Evolutionary conservation across 2,113 vertebrate genomes (phyloP).

Genomic region (Sula dactylatra): DNA sequence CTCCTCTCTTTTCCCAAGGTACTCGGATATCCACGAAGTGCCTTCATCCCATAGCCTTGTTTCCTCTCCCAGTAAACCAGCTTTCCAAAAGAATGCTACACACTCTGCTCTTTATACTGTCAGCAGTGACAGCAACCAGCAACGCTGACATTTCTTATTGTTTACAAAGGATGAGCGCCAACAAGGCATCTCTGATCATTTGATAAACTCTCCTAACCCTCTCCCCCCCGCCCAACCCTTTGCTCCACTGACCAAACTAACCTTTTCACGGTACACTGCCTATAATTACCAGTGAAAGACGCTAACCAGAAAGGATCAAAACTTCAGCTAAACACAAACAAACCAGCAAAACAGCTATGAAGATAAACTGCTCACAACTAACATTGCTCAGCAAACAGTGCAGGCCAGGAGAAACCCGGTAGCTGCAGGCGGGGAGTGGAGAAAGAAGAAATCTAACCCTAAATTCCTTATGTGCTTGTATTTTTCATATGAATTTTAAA

Average conservation of each 20-base stretch:
- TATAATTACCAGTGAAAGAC: conserved; percentile 69
- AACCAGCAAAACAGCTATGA: conserved; percentile 61
- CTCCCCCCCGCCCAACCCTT: conserved; percentile 43
- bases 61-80: conserved; percentile 73
- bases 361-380: conserved; percentile 69
- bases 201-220: conserved; percentile 72
- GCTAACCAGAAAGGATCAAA: conserved; percentile 71
- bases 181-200: conserved; percentile 67
- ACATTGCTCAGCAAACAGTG: neutral
- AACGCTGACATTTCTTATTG: conserved; percentile 73
- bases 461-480: neutral
- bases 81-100: conserved; percentile 74
- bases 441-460: conserved; percentile 14
- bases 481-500: conserved; percentile 55
- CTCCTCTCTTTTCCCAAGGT: conserved; percentile 82
- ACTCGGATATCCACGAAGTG: conserved; percentile 77
- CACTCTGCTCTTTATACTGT: conserved; percentile 76
- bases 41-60: conserved; percentile 59
- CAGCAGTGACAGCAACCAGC: conserved; percentile 78
- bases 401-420: conserved; percentile 2
- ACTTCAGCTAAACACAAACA: conserved; percentile 74
- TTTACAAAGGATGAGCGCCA: conserved; percentile 79
- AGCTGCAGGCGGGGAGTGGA: neutral
- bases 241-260: conserved; percentile 65
- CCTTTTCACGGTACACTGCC: conserved; percentile 65